These are phyloP conservation scores for Liparis tanakae DNA, from an alignment of 2,797 vertebrate genomes.

Conservation along the genomic window DNA sequence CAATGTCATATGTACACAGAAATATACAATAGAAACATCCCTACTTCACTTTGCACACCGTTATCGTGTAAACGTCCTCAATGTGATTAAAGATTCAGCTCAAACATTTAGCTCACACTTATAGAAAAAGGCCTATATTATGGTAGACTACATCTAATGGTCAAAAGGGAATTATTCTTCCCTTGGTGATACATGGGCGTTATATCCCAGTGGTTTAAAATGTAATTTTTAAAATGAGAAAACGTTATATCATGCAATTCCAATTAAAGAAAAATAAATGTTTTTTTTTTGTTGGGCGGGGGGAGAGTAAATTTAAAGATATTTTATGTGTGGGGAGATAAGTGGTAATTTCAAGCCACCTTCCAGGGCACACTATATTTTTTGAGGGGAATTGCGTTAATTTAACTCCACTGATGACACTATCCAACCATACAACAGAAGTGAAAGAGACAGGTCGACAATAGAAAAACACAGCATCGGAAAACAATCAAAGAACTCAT, in stretches of 20 bases:
- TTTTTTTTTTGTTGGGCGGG: too few relatives aligned
- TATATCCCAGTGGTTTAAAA: conserved; percentile 40
- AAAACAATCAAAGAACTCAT: conserved; percentile 48
- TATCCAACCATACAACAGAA: conserved; percentile 56
- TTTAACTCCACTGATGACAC: conserved; percentile 61
- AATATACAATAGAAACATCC: conserved; percentile 77
- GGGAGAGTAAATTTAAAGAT: conserved; percentile 25
- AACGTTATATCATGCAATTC: conserved; percentile 51
- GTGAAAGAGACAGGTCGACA: conserved; percentile 51
- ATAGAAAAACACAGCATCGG: conserved; percentile 59
- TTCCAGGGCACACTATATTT: neutral
- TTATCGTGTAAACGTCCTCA: conserved; percentile 53
- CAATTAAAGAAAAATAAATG: conserved; percentile 50
- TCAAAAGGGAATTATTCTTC: conserved; percentile 37
- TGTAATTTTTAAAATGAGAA: conserved; percentile 1
- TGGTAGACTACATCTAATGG: conserved; percentile 56
- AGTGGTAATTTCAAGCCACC: conserved; percentile 11
- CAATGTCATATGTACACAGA: conserved; percentile 78
- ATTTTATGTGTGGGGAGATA: neutral
- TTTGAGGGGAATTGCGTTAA: conserved; percentile 23
- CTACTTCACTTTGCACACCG: conserved; percentile 49
- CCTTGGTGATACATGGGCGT: conserved; percentile 40
- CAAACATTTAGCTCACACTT: conserved; percentile 61
- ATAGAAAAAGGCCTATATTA: conserved; percentile 47
- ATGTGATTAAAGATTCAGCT: conserved; percentile 51